These are phyloP conservation scores for Sipha flava DNA, from an alignment of 1,140 invertebrate genomes.

Conservation along the genomic window DNA sequence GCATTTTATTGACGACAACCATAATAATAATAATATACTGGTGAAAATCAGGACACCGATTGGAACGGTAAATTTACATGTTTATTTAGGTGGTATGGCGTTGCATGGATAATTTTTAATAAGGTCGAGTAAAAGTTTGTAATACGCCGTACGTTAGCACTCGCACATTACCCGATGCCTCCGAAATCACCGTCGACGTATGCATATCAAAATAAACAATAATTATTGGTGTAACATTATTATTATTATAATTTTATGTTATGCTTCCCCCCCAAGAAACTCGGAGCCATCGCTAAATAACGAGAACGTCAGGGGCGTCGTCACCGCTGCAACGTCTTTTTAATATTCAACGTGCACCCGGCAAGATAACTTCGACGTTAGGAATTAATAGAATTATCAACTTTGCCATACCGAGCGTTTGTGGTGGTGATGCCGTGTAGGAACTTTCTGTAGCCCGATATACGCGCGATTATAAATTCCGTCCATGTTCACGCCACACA, in stretches of 20 bases:
- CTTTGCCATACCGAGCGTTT: not conserved
- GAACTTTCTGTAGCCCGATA: not conserved
- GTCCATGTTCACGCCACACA: not conserved
- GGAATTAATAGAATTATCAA: slow-evolving; percentile 29
- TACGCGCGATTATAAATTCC: slow-evolving; percentile 6
- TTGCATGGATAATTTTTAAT: not conserved
- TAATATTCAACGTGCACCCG: slow-evolving; percentile 14
- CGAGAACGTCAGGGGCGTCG: no score
- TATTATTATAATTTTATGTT: not conserved
- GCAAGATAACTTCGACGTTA: slow-evolving; percentile 10
- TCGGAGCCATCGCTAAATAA: no score
- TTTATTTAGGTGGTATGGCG: no score
- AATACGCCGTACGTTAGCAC: not conserved
- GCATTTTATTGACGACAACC: no score
- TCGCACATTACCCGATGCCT: no score
- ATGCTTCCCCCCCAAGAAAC: no score
- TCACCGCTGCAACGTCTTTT: not conserved
- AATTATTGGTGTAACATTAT: not conserved
- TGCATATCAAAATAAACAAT: not conserved
- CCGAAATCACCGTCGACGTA: not conserved
- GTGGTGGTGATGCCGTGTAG: not conserved
- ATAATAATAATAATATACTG: no score
- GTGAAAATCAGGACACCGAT: no score
- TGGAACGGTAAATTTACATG: no score
- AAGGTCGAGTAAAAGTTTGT: not conserved